A percentile compares a stretch with the other conserved stretches of the same genome.
Conservation (phyloP, 1,140 invertebrate species). For the Nixonia krombeini region DNA sequence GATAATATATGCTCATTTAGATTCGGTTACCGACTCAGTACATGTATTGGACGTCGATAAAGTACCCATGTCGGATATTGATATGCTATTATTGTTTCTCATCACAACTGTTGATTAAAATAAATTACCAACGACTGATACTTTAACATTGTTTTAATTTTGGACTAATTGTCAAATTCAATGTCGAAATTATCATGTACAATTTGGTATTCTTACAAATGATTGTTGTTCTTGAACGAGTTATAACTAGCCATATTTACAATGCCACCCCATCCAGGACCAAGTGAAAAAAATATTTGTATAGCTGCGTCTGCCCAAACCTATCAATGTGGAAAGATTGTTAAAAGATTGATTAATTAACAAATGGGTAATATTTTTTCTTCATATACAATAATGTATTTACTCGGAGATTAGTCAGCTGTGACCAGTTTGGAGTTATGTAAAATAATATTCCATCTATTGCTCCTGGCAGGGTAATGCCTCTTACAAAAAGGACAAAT, state of each 20-base stretch:
- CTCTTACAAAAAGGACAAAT: slow-evolving; percentile 79
- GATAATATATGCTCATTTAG: too few species aligned
- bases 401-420: slow-evolving; percentile 77
- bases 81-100: too few species aligned
- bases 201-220: too few species aligned
- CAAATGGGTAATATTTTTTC: slow-evolving; percentile 1
- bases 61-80: too few species aligned
- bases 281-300: slow-evolving; percentile 93
- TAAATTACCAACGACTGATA: too few species aligned
- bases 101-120: too few species aligned
- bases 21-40: too few species aligned
- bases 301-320: slow-evolving; percentile 95
- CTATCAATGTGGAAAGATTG: slow-evolving; percentile 64
- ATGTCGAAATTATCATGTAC: too few species aligned
- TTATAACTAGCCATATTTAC: slow-evolving; percentile 93
- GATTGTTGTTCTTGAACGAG: slow-evolving; percentile 88
- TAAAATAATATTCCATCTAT: slow-evolving; percentile 85
- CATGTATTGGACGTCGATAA: too few species aligned
- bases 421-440: slow-evolving; percentile 85
- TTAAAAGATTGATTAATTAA: background rate
- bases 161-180: too few species aligned
- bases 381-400: slow-evolving; percentile 1
- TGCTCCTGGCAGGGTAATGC: slow-evolving; percentile 84
- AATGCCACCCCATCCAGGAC: slow-evolving; percentile 92
- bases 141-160: too few species aligned